Evolutionary conservation across 2,888 invertebrate genomes (phyloP).

Genomic region (Stratiomys singularior): DNA sequence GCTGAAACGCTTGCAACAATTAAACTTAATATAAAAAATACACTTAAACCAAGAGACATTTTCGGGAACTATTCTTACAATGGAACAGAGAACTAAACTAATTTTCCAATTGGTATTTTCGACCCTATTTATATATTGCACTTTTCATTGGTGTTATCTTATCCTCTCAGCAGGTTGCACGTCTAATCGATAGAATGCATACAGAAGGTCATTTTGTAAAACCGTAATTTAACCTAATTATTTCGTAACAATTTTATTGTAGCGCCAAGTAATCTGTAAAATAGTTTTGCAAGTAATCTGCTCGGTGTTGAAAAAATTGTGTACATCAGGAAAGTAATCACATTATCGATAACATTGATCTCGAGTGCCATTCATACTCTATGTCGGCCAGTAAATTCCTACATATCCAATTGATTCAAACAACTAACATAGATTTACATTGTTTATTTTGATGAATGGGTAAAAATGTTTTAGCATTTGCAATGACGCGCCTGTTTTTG

Average conservation of each 20-base stretch:
- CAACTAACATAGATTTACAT: neutral
- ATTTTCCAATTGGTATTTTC: neutral
- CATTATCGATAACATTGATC: conserved; percentile 19
- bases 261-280: neutral
- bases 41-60: conserved; percentile 3
- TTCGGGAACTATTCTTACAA: conserved; percentile 15
- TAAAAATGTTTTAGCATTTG: neutral
- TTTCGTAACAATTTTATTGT: conserved; percentile 24
- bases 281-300: conserved; percentile 35
- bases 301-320: neutral
- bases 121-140: conserved; percentile 28
- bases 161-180: conserved; percentile 42
- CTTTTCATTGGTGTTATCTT: conserved; percentile 21
- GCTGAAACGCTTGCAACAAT: neutral
- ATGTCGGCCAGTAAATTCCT: too few species aligned
- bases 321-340: conserved; percentile 22
- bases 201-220: conserved; percentile 40
- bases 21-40: neutral
- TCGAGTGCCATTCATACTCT: conserved; percentile 2
- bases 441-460: neutral
- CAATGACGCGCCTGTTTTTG: too few species aligned
- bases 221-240: conserved; percentile 27
- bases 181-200: neutral
- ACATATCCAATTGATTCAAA: neutral
- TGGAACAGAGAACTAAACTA: neutral